Conservation (phyloP, 2,113 vertebrate species). For the Proterorhinus semilunaris region DNA sequence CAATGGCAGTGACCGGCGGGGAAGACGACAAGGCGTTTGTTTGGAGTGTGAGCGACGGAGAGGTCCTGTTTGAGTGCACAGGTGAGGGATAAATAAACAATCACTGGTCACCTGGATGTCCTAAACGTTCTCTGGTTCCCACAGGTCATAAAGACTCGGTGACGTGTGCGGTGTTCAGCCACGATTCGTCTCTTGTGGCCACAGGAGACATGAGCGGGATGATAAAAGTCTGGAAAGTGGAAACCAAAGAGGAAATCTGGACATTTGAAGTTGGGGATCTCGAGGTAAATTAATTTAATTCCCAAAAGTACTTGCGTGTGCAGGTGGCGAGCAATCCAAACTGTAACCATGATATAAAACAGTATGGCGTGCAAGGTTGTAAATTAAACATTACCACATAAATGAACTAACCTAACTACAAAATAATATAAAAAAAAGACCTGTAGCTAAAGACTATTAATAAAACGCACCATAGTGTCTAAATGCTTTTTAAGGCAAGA, state of each 20-base stretch:
- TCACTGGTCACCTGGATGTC: background rate
- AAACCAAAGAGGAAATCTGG: slow-evolving; percentile 89
- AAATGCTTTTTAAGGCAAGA: too few relatives aligned
- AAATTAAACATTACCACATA: too few relatives aligned
- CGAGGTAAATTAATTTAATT: slow-evolving; percentile 78
- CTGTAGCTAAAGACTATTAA: too few relatives aligned
- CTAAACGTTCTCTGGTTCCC: background rate
- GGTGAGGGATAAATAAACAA: slow-evolving; percentile 70
- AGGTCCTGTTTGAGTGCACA: slow-evolving; percentile 88
- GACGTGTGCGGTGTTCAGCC: slow-evolving; percentile 88
- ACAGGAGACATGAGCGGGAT: slow-evolving; percentile 95
- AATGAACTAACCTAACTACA: too few relatives aligned
- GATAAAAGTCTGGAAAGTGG: slow-evolving; percentile 94
- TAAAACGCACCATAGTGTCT: too few relatives aligned
- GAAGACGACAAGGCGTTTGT: slow-evolving; percentile 94
- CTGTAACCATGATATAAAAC: too few relatives aligned
- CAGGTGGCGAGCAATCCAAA: too few relatives aligned
- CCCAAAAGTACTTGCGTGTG: too few relatives aligned
- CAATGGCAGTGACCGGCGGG: slow-evolving; percentile 87
- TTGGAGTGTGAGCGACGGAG: slow-evolving; percentile 88
- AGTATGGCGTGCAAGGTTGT: too few relatives aligned
- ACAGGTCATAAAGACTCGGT: slow-evolving; percentile 96
- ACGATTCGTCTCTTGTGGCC: slow-evolving; percentile 88
- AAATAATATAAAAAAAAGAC: too few relatives aligned
- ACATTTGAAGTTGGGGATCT: slow-evolving; percentile 94